Conservation (phyloP, 1,140 invertebrate genomes). For the Euwallacea fornicatus region DNA sequence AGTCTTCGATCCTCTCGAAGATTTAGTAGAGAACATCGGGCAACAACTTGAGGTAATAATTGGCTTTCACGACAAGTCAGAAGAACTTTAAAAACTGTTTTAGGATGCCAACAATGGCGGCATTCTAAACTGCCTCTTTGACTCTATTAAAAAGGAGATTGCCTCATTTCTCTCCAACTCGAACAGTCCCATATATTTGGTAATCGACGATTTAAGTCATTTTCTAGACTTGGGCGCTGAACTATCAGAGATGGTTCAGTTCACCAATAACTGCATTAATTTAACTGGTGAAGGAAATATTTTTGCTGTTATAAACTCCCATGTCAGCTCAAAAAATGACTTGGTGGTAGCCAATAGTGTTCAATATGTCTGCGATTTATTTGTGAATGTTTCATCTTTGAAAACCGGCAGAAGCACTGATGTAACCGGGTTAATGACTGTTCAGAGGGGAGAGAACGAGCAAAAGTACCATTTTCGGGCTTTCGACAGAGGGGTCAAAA, state of each 20-base stretch:
- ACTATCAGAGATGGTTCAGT: constrained; percentile 59
- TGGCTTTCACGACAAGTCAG: background rate
- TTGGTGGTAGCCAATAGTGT: constrained; percentile 60
- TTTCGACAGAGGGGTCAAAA: constrained; percentile 69
- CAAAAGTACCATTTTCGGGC: constrained; percentile 67
- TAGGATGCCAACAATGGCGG: constrained; percentile 15
- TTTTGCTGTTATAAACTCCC: constrained; percentile 54
- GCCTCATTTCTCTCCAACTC: constrained; percentile 26
- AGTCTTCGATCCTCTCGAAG: constrained; percentile 61
- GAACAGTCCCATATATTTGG: constrained; percentile 54
- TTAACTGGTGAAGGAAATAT: constrained; percentile 50
- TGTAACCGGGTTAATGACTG: constrained; percentile 66
- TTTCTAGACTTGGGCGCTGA: constrained; percentile 64
- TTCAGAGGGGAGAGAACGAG: constrained; percentile 56
- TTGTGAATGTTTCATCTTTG: constrained; percentile 64
- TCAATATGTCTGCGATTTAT: constrained; percentile 63
- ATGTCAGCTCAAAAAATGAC: constrained; percentile 60
- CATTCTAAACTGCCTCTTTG: constrained; percentile 41
- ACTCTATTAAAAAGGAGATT: constrained; percentile 45
- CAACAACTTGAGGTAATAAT: constrained; percentile 45
- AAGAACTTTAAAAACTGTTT: background rate
- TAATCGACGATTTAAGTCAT: constrained; percentile 72
- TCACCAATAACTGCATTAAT: constrained; percentile 56
- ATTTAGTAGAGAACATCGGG: constrained; percentile 54
- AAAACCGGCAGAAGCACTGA: constrained; percentile 68